Base-by-base conservation (phyloP, 2,888 invertebrate genomes). In the Miltochrista miniata region DNA sequence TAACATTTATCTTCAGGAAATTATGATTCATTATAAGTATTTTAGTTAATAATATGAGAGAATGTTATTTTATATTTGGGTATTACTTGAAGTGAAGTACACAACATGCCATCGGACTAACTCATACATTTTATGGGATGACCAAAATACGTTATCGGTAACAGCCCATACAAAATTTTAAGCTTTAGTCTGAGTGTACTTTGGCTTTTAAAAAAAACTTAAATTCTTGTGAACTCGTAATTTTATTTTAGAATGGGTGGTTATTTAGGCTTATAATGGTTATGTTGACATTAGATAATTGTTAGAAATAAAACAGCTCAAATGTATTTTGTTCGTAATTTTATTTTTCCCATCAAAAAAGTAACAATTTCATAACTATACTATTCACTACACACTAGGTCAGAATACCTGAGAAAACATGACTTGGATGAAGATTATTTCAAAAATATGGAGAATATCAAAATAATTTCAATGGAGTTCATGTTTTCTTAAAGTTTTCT, bases 301-400 rank as follows among this genome's bases (percentile, higher is more conserved):
- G 80, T 83, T 83, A 76, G 73, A 81, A 85, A 81, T 81, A 83
- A 84, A 85, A 81, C 50, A 29, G 55, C 60, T 51, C 33, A 73
- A 64, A 54, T 61, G 54, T 41, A 48, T 42, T 44, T 39, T 44
- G 1, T 35, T 24, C 18, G 13, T 10, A 37, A 33, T 43, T 30
- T 39, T 35, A 12, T 34, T 49, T 35, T 37, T 15, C 30, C 31
- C 14, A 14, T 30, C 18, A 24, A 35, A 13, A 24, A 18, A 35
- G 10, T 35, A n/a, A 43, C 43, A 45, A 33, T 34, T 42, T 42
- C 15, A 41, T 4, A n/a, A n/a, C n/a, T n/a, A 4, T 24, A 24
- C 18, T 38, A 46, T 18, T 29, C 31, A 35, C 31, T 45, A 31
- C 1, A 11, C 35, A 40, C 39, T 35, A 24, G 1, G 13, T n/a